phyloP scores from a whole-genome alignment of 2,113 vertebrate genomes.

The Carettochelys insculpta region DNA sequence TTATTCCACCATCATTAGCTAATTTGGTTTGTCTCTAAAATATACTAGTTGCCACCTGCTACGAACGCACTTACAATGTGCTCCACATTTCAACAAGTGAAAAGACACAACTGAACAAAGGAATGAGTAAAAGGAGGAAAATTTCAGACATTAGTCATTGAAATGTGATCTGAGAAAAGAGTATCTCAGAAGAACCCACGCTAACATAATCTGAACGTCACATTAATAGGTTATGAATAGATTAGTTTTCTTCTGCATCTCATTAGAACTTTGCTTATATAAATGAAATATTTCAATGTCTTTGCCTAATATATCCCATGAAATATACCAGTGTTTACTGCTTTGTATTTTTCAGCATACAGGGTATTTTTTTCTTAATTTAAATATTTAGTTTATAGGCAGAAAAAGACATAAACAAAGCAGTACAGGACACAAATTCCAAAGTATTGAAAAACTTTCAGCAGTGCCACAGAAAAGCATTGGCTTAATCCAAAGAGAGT shows the following conservation, averaged over 20 bases:
- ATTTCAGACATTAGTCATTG: not conserved
- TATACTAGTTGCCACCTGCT: not conserved
- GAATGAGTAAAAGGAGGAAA: not conserved
- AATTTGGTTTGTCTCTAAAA: not conserved
- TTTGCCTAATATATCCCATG: not conserved
- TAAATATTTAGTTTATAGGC: too few relatives aligned
- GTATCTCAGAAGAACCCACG: not conserved
- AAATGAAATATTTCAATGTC: not conserved
- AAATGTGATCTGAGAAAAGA: not conserved
- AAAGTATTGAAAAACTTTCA: not conserved
- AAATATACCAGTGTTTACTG: not conserved
- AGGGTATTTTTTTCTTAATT: not conserved
- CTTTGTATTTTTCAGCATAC: not conserved
- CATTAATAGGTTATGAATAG: not conserved
- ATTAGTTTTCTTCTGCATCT: not conserved
- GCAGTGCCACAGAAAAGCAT: not conserved
- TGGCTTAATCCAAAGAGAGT: not conserved
- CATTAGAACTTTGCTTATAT: not conserved
- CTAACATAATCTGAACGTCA: not conserved
- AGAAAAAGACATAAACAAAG: not conserved
- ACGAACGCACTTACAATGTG: not conserved
- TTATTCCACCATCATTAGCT: not conserved
- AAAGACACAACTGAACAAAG: not conserved
- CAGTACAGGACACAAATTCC: not conserved
- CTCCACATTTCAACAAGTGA: not conserved